phyloP scores from a whole-genome alignment of 2,888 invertebrate species.

The Caenorhabditis sp. region DNA sequence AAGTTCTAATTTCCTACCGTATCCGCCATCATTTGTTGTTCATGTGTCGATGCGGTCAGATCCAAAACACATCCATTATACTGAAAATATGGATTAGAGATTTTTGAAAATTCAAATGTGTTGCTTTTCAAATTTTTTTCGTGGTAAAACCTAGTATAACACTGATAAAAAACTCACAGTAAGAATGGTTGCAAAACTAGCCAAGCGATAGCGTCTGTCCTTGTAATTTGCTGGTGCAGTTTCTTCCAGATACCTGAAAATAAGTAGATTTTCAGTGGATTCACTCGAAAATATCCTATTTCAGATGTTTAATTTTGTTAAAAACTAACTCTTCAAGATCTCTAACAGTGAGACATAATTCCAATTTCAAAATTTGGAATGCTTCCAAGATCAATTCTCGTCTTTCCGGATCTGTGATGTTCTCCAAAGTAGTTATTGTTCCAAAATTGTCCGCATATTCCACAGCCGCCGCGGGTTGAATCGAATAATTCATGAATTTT shows the following conservation, averaged over 20 bases:
- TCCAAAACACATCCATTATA: slow-evolving; percentile 40
- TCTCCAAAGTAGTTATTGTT: neutral
- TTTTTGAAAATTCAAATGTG: too few relatives aligned
- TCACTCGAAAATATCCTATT: too few relatives aligned
- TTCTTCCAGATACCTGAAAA: neutral
- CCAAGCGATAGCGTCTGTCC: neutral
- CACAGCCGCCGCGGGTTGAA: slow-evolving; percentile 8
- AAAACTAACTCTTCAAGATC: slow-evolving; percentile 24
- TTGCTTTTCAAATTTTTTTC: too few relatives aligned
- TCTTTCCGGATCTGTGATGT: slow-evolving; percentile 12
- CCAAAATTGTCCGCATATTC: neutral
- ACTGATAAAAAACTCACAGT: slow-evolving; percentile 11
- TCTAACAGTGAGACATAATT: slow-evolving; percentile 21
- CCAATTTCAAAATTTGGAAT: slow-evolving; percentile 29
- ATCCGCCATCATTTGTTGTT: slow-evolving; percentile 39
- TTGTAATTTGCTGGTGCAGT: neutral
- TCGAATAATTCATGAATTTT: slow-evolving; percentile 27
- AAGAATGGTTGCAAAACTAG: slow-evolving; percentile 23
- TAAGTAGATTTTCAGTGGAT: neutral
- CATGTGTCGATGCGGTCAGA: slow-evolving; percentile 12
- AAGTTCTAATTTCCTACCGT: slow-evolving; percentile 11
- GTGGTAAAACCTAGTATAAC: too few relatives aligned
- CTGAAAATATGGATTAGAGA: slow-evolving; percentile 11
- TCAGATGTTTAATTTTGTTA: too few relatives aligned
- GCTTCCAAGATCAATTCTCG: slow-evolving; percentile 22